A percentile compares a stretch with the other conserved stretches of the same genome.
These are phyloP conservation scores for Rambutsinella grinnellia DNA, from an alignment of 2,888 invertebrate genomes.

Conservation along the genomic window DNA sequence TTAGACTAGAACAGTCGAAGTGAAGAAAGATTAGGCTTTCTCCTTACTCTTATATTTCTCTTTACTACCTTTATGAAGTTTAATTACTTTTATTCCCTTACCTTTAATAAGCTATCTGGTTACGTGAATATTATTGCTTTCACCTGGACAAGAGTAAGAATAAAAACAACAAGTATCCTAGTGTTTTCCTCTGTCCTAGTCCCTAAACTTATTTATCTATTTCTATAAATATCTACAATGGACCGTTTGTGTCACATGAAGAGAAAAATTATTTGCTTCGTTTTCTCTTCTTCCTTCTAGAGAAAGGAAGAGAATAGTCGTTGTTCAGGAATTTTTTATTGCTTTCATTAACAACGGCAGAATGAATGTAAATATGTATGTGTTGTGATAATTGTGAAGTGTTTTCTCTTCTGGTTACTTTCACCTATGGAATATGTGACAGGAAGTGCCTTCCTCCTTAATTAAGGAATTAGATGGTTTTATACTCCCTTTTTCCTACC, in stretches of 20 bases:
- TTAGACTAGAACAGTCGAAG: constrained; percentile 16
- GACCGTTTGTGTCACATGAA: constrained; percentile 51
- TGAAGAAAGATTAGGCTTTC: background rate
- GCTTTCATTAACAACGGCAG: constrained; percentile 32
- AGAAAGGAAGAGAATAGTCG: background rate
- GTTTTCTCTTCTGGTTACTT: background rate
- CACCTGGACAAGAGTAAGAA: constrained; percentile 11
- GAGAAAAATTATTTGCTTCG: constrained; percentile 51
- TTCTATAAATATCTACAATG: constrained; percentile 33
- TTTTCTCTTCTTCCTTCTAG: constrained; percentile 22
- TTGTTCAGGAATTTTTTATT: constrained; percentile 35
- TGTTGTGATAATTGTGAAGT: constrained; percentile 5
- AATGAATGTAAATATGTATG: background rate
- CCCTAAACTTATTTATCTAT: background rate
- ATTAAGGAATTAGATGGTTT: constrained; percentile 34
- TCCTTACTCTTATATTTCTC: constrained; percentile 7
- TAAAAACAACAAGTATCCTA: background rate
- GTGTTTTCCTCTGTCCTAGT: background rate
- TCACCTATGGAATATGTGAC: background rate
- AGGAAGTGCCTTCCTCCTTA: background rate
- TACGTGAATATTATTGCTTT: constrained; percentile 48
- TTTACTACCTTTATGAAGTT: background rate
- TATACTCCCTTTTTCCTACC: background rate
- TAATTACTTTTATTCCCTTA: constrained; percentile 24
- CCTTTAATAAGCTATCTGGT: constrained; percentile 52